Evolutionary conservation across 2,888 invertebrate species (phyloP).

Genomic region (Linnaemya tessellans): DNA sequence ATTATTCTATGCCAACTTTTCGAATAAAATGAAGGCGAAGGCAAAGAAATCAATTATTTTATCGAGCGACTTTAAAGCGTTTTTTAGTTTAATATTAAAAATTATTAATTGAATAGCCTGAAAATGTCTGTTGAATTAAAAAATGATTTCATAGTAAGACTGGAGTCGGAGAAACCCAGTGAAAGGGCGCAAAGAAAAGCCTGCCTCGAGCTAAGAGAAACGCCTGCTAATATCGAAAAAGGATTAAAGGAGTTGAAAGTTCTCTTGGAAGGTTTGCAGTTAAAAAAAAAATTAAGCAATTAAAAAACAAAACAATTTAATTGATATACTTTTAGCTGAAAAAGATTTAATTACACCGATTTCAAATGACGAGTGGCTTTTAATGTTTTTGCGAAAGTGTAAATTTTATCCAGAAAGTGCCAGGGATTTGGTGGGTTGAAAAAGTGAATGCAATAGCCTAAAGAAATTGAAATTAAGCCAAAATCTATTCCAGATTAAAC

Average conservation of each 20-base stretch:
- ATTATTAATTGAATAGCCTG: not conserved
- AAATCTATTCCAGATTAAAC: slow-evolving; percentile 33
- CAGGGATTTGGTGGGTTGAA: slow-evolving; percentile 88
- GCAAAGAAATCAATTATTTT: not conserved
- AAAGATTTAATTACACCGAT: slow-evolving; percentile 32
- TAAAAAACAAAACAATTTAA: not conserved
- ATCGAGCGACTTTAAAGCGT: not conserved
- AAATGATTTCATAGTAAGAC: not conserved
- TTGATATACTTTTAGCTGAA: slow-evolving; percentile 41
- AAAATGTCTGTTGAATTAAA: not conserved
- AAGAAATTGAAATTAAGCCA: not conserved
- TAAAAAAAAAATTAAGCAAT: slow-evolving; percentile 76
- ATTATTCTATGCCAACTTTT: too few relatives aligned
- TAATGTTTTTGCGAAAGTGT: slow-evolving; percentile 57
- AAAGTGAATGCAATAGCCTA: not conserved
- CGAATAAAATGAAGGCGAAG: not conserved
- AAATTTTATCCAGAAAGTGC: slow-evolving; percentile 69
- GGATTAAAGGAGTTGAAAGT: slow-evolving; percentile 33
- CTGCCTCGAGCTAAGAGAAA: slow-evolving; percentile 53
- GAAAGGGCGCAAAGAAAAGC: slow-evolving; percentile 30
- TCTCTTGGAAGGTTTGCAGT: slow-evolving; percentile 80
- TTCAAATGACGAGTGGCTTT: slow-evolving; percentile 33
- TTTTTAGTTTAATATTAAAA: not conserved
- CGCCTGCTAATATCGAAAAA: slow-evolving; percentile 45
- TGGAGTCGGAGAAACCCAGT: slow-evolving; percentile 4